Conservation (phyloP, 2,888 invertebrate species). For the Eremobia ochroleuca region DNA sequence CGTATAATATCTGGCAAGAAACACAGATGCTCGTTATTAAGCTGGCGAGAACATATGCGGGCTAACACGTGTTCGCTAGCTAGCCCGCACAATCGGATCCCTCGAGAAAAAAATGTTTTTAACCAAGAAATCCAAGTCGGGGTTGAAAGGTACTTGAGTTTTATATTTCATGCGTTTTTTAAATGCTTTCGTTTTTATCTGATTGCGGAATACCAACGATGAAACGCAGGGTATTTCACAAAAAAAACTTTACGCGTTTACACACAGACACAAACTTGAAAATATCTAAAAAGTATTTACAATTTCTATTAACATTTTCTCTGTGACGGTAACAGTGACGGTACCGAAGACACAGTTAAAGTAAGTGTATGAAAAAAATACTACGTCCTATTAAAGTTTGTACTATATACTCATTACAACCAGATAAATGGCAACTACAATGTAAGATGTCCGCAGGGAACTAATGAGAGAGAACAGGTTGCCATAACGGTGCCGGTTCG, state of each 20-base stretch:
- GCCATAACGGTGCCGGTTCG: slow-evolving; percentile 74
- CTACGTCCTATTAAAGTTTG: slow-evolving; percentile 42
- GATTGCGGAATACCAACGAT: neutral
- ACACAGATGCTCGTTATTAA: slow-evolving; percentile 81
- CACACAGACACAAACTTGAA: neutral
- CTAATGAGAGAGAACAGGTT: slow-evolving; percentile 73
- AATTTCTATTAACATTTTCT: neutral
- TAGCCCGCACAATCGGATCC: slow-evolving; percentile 68
- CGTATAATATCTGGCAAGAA: slow-evolving; percentile 66
- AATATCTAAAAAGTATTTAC: neutral
- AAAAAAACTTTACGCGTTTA: neutral
- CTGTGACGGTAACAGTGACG: slow-evolving; percentile 8
- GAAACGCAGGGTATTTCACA: too few species aligned
- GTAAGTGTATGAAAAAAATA: slow-evolving; percentile 41
- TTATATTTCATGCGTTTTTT: slow-evolving; percentile 14
- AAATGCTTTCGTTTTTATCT: neutral
- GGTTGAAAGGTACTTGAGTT: slow-evolving; percentile 49
- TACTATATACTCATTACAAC: slow-evolving; percentile 47
- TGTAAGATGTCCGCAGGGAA: slow-evolving; percentile 61
- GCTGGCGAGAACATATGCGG: slow-evolving; percentile 82
- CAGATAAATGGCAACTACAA: slow-evolving; percentile 62
- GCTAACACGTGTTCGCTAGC: slow-evolving; percentile 85
- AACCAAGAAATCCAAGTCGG: slow-evolving; percentile 47
- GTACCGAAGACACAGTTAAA: slow-evolving; percentile 19
- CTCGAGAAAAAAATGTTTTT: slow-evolving; percentile 73